Conservation (phyloP, 1,140 invertebrate genomes). For the Drosophila pallidifrons region DNA sequence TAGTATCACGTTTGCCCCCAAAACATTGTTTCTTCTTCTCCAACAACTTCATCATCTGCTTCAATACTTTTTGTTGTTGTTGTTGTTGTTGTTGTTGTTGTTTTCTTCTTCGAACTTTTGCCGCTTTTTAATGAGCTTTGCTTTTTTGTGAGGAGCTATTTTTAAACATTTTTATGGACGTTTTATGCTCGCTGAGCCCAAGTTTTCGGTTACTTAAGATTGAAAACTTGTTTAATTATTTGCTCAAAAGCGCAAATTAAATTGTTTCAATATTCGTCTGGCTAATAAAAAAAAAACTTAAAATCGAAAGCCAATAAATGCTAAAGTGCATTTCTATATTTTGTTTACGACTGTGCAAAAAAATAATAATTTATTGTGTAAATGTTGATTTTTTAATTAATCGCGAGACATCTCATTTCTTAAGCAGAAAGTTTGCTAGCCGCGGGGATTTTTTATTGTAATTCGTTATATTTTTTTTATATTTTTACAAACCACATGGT, state of each 20-base stretch:
- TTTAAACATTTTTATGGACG: conserved; percentile 46
- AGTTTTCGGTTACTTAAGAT: conserved; percentile 50
- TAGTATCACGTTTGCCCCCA: conserved; percentile 71
- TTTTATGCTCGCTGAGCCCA: conserved; percentile 46
- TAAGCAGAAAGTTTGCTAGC: neutral
- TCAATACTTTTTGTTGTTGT: conserved; percentile 18
- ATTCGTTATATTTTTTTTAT: neutral
- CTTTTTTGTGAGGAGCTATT: conserved; percentile 39
- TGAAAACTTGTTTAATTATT: conserved; percentile 53
- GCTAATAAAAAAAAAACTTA: conserved; percentile 35
- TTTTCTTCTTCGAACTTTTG: conserved; percentile 30
- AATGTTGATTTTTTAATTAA: conserved; percentile 13
- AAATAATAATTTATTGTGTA: conserved; percentile 10
- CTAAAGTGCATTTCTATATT: conserved; percentile 50
- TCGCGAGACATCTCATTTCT: neutral
- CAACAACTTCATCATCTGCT: conserved; percentile 11
- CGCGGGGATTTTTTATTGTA: neutral
- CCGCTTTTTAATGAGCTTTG: conserved; percentile 31
- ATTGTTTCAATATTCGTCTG: conserved; percentile 21
- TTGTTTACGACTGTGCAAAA: neutral
- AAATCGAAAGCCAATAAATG: conserved; percentile 63
- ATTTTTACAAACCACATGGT: conserved; percentile 34
- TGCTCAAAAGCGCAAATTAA: conserved; percentile 18
- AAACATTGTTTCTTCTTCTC: conserved; percentile 44
- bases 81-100: conserved; percentile 25